Base-by-base conservation (phyloP, 2,113 vertebrate genomes). In the Myotis lucifugus region DNA sequence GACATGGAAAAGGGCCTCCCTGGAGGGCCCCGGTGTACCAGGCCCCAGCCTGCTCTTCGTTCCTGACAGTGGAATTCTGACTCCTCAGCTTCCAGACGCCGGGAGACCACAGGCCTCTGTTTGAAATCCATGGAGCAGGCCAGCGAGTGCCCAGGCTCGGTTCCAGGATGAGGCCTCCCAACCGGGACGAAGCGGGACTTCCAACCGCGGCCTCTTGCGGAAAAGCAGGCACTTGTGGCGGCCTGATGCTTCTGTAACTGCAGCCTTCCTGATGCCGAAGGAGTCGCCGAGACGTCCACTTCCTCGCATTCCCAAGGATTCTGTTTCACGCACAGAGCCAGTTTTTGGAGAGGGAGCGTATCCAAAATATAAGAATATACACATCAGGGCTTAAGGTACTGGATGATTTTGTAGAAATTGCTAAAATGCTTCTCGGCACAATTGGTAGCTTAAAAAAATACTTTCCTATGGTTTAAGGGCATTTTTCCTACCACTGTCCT, bases 201-300 rank as follows among this genome's bases (percentile, higher is more conserved):
- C 96, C 91, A 95, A 92, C 91, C 84, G 56, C 69, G 91, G 97
- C 97, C 97, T 97, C 97, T 95, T 77, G 93, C 90, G 88, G 95
- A 13, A 32, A 93, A 94, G 96, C 98, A 98, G 98, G 98, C 98
- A 98, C 98, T 98, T 98, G 97, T n/a, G 98, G 98, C 97, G 94
- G 98, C 98, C 98, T 97, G 98, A 98, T 97, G 97, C 94, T 97
- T 97, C 96, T 96, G 94, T 97, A 74, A 79, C 85, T 73, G 84
- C 7, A 70, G 90, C 88, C 92, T 85, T 92, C 67, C 91, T 69
- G 85, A 96, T 89, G 96, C 94, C 34, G 70, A 96, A 93, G 95
- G 97, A 95, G 97, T 93, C 96, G 91, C 64, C 48, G 85, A 46
- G 95, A 91, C 0, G 13, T 78, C 92, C 88, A 79, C 90, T 94